phyloP scores from a whole-genome alignment of 2,888 invertebrate genomes.

The Oscheius myriophilus region DNA sequence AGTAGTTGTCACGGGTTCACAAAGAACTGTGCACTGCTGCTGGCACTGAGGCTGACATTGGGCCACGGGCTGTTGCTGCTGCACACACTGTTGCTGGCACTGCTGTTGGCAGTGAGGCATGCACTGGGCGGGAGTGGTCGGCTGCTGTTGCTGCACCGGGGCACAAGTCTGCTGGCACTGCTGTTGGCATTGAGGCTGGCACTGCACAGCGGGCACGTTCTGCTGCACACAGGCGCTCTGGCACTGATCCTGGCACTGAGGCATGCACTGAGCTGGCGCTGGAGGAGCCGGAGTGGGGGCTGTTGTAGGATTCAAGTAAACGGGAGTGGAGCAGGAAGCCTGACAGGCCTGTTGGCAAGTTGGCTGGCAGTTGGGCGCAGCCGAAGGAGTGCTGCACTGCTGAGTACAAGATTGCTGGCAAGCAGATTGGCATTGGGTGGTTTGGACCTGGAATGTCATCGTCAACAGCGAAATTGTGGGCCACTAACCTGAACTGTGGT shows the following conservation, averaged over 20 bases:
- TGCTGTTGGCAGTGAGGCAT: slow-evolving; percentile 32
- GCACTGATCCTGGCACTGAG: slow-evolving; percentile 9
- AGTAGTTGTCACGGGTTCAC: not conserved
- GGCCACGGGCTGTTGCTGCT: slow-evolving; percentile 23
- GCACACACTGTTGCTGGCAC: slow-evolving; percentile 18
- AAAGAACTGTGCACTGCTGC: slow-evolving; percentile 39
- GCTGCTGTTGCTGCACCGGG: slow-evolving; percentile 21
- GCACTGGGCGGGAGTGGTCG: not conserved
- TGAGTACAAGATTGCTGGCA: slow-evolving; percentile 40
- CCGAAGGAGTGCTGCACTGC: slow-evolving; percentile 37
- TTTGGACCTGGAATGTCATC: slow-evolving; percentile 30
- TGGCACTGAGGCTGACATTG: slow-evolving; percentile 24
- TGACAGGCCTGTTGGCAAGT: slow-evolving; percentile 48
- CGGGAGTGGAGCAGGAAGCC: slow-evolving; percentile 30
- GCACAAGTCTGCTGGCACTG: slow-evolving; percentile 37
- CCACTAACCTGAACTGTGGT: slow-evolving; percentile 28
- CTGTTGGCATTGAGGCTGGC: slow-evolving; percentile 37
- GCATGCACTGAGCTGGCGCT: slow-evolving; percentile 21
- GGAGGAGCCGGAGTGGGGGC: slow-evolving; percentile 23
- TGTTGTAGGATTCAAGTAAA: too few relatives aligned
- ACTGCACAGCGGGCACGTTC: too few relatives aligned
- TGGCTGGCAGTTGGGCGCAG: slow-evolving; percentile 39
- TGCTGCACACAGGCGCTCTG: slow-evolving; percentile 16
- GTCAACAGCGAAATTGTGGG: not conserved
- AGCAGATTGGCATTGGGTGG: slow-evolving; percentile 45